Percentiles rank a stretch among this genome's conserved stretches.
Conservation (phyloP, 1,140 invertebrate species). For the Streblospio benedicti region DNA sequence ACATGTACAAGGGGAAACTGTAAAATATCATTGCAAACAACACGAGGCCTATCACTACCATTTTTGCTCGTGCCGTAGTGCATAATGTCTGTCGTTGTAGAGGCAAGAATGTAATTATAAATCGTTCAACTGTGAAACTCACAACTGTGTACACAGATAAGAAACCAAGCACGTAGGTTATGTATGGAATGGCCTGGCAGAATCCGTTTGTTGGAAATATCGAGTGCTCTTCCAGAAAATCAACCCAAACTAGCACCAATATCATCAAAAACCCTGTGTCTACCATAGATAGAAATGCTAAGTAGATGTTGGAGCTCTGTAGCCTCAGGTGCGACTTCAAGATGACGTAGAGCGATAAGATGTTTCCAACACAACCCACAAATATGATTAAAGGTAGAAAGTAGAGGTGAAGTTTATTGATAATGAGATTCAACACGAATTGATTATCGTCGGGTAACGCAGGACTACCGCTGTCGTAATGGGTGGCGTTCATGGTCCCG, state of each 20-base stretch:
- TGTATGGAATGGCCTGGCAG: conserved; percentile 8
- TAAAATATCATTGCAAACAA: conserved; percentile 3
- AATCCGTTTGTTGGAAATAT: no score
- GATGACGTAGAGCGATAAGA: conserved; percentile 9
- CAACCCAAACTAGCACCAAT: conserved; percentile 24
- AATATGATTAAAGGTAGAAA: conserved; percentile 12
- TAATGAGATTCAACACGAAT: neutral
- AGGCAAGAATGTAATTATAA: conserved; percentile 9
- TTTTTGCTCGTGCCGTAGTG: neutral
- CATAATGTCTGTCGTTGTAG: conserved; percentile 11
- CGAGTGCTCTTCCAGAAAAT: conserved; percentile 11
- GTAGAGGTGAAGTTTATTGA: conserved; percentile 6
- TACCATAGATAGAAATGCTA: conserved; percentile 8
- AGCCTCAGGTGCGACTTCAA: conserved; percentile 5
- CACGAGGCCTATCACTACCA: neutral
- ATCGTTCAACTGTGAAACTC: conserved; percentile 15
- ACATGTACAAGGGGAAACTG: conserved; percentile 5
- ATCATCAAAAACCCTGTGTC: conserved; percentile 21
- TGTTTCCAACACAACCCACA: conserved; percentile 12
- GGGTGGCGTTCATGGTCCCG: no score
- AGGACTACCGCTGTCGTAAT: no score
- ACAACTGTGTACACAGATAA: conserved; percentile 14
- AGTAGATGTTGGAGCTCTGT: conserved; percentile 11
- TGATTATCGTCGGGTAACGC: no score
- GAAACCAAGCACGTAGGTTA: conserved; percentile 9